phyloP scores from a whole-genome alignment of 2,888 invertebrate species.

The Tenthredo notha region DNA sequence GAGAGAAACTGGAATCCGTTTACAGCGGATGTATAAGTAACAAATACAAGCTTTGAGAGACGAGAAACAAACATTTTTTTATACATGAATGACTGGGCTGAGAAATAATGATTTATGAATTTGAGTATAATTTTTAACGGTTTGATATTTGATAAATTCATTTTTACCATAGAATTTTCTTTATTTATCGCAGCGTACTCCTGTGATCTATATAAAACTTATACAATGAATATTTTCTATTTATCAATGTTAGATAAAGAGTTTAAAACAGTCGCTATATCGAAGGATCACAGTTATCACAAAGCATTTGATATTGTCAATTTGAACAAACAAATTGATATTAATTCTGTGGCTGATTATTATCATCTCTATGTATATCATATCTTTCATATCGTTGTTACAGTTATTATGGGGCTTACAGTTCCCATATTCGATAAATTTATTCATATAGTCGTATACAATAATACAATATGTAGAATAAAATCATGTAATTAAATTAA shows the following conservation, averaged over 20 bases:
- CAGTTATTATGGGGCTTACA: not conserved
- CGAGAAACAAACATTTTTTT: not conserved
- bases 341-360: not conserved
- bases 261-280: not conserved
- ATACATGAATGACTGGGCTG: too few species aligned
- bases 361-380: not conserved
- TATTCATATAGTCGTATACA: not conserved
- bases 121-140: not conserved
- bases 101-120: not conserved
- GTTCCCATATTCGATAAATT: not conserved
- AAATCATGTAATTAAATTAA: not conserved
- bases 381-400: not conserved
- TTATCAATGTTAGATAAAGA: not conserved
- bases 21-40: constrained; percentile 12
- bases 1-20: constrained; percentile 20
- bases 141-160: not conserved
- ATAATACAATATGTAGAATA: not conserved
- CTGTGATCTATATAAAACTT: not conserved
- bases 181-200: not conserved
- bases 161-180: not conserved
- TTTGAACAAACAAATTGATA: not conserved
- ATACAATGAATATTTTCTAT: not conserved
- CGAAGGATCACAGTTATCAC: not conserved
- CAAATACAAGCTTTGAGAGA: not conserved
- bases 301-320: not conserved